Base-by-base conservation (phyloP, 2,888 invertebrate species). In the Drosophila pseudotalamancana region DNA sequence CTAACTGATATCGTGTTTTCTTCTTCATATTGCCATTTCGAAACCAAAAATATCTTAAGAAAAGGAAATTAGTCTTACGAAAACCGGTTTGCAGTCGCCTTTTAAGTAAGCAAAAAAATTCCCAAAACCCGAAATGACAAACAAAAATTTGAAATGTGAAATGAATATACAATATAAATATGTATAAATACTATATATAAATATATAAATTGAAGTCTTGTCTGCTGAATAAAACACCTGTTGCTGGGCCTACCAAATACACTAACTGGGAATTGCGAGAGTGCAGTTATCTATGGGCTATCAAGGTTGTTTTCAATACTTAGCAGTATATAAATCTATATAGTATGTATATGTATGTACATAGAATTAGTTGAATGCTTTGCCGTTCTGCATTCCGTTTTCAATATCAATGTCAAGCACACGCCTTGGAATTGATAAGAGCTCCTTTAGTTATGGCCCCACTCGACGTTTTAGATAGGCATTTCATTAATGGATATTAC, bases 391-490 rank as follows among this genome's bases (percentile, higher is more conserved):
- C 27, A 60, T 27, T 23, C 37, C 37, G 45, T 63, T 82, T 79
- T 83, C 79, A 83, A 75, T 80, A 80, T 80, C 79, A 80, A 80
- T 83, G 79, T 83, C 84, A 83, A 79, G 79, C 55, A 64, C 56
- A 54, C 51, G 45, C n/a, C n/a, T 45, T 25, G 62, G 32, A 57
- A 54, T 56, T 19, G 83, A 79, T 82, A 79, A 77, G 63, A 48
- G 23, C 4, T 25, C 16, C n/a, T 25, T 42, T 29, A 46, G 56
- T 53, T 56, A 65, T 45, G 29, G 54, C 43, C 49, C 54, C 46
- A n/a, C n/a, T n/a, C 34, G 11, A 6, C 19, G 12, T 5, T 39
- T 19, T 29, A 32, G 64, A 50, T 68, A 60, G 32, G 37, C 40
- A 12, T 34, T 72, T 77, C 53, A 63, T 75, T 77, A 75, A 77